Evolutionary conservation across 2,888 invertebrate genomes (phyloP).

Genomic region (Bedellia somnulentella): DNA sequence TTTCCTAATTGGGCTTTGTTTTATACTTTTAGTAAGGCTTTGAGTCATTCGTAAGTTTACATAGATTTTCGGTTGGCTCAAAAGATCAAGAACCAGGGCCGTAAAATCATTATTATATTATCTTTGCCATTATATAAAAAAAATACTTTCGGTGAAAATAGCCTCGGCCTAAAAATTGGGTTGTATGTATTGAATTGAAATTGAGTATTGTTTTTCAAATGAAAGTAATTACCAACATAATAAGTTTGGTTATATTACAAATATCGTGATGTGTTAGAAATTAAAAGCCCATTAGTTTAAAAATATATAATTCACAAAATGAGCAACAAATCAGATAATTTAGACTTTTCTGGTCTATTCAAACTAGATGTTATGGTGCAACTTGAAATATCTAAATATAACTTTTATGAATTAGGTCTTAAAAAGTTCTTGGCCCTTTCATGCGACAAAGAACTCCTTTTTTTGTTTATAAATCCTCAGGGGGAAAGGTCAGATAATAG

Average conservation of each 20-base stretch:
- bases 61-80: too few species aligned
- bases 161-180: too few species aligned
- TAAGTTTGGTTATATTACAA: too few species aligned
- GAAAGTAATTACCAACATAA: constrained; percentile 2
- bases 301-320: constrained; percentile 16
- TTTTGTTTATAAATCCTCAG: constrained; percentile 37
- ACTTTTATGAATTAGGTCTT: constrained; percentile 48
- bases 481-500: constrained; percentile 34
- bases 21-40: too few species aligned
- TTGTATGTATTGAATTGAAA: too few species aligned
- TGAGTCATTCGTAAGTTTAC: too few species aligned
- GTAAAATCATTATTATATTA: too few species aligned
- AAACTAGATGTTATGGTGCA: constrained; percentile 47
- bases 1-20: too few species aligned
- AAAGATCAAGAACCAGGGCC: too few species aligned
- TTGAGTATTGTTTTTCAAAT: constrained; percentile 1
- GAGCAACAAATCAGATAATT: constrained; percentile 30
- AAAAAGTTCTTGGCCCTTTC: constrained; percentile 46
- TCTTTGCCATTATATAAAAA: too few species aligned
- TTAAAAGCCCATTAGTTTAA: not conserved
- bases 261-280: not conserved
- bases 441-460: constrained; percentile 40
- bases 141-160: too few species aligned
- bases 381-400: constrained; percentile 34
- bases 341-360: constrained; percentile 50